Base-by-base conservation (phyloP, 1,140 invertebrate species). In the Reticulitermes speratus region DNA sequence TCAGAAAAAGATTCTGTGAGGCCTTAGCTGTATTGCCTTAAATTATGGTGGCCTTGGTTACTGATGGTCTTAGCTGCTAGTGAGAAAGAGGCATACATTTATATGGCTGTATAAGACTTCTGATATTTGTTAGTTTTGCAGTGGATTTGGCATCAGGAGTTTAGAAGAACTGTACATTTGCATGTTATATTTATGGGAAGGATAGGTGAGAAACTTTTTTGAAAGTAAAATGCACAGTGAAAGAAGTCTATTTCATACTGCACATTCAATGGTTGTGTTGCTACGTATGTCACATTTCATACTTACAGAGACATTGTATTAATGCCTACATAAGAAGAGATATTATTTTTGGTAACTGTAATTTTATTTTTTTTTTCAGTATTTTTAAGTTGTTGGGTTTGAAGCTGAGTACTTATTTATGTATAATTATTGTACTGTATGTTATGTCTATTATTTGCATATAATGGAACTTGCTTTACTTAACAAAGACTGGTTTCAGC, bases 341-440 rank as follows among this genome's bases (percentile, higher is more conserved):
- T 25, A 75, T 75, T 75, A 75, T 75, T 75, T 75, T 75, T 75
- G n/a, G 65, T 75, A 30, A n/a, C 7, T 75, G n/a, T 75, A 75
- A 75, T 75, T 75, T 69, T n/a, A n/a, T 69, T 75, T 14, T 23
- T 25, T 65, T 75, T 75, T 75, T 75, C 65, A 30, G 65, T 75
- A 75, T 75, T 75, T 75, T 75, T 75, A 75, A 75, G 7, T 75
- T 75, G 65, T 75, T 30, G 65, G 65, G 65, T 75, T 55, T 55
- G 3, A 21, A 55, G 52, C 19, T 55, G 52, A 75, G n/a, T 75
- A 75, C 65, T 75, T 75, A 75, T 75, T 75, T 75, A 75, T 75
- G 16, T 75, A 14, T 75, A 75, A 30, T 75, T 75, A 25, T 30
- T 75, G 65, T 30, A 75, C 2, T 30, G 25, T 30, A 25, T 75